These are phyloP conservation scores for Hycleus cichorii DNA, from an alignment of 1,140 invertebrate genomes.

Conservation along the genomic window DNA sequence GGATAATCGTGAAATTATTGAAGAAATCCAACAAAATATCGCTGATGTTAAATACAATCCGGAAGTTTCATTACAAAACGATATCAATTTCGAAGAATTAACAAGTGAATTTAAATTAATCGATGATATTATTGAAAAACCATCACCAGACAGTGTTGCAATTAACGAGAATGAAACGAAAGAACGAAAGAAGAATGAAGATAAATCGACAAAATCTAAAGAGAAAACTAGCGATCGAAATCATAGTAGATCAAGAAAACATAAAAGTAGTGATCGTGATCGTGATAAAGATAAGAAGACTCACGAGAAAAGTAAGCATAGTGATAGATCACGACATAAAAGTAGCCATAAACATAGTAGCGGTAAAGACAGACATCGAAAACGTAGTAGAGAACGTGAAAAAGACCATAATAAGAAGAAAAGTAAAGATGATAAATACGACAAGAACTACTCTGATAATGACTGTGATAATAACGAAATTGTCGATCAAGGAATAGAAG, in stretches of 20 bases:
- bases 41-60: slow-evolving; percentile 28
- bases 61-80: slow-evolving; percentile 15
- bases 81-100: slow-evolving; percentile 39
- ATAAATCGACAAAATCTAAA: slow-evolving; percentile 18
- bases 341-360: slow-evolving; percentile 18
- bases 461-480: slow-evolving; percentile 23
- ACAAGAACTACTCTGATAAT: slow-evolving; percentile 22
- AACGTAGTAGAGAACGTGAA: slow-evolving; percentile 17
- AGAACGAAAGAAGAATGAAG: slow-evolving; percentile 12
- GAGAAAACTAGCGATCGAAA: slow-evolving; percentile 15
- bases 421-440: slow-evolving; percentile 18
- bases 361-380: slow-evolving; percentile 9
- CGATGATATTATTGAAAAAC: slow-evolving; percentile 29
- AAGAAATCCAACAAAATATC: slow-evolving; percentile 30
- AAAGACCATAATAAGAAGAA: slow-evolving; percentile 19
- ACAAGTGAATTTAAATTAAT: slow-evolving; percentile 42
- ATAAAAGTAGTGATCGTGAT: background rate
- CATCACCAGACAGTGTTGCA: slow-evolving; percentile 18
- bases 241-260: slow-evolving; percentile 18
- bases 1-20: slow-evolving; percentile 18
- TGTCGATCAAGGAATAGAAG: background rate
- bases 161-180: slow-evolving; percentile 14
- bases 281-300: slow-evolving; percentile 1
- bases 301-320: slow-evolving; percentile 9
- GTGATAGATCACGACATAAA: slow-evolving; percentile 30